Percentiles rank a stretch among this genome's conserved stretches.
Evolutionary conservation across 2,113 vertebrate genomes (phyloP).

Genomic region (Rhinopomastus cyanomelas): DNA sequence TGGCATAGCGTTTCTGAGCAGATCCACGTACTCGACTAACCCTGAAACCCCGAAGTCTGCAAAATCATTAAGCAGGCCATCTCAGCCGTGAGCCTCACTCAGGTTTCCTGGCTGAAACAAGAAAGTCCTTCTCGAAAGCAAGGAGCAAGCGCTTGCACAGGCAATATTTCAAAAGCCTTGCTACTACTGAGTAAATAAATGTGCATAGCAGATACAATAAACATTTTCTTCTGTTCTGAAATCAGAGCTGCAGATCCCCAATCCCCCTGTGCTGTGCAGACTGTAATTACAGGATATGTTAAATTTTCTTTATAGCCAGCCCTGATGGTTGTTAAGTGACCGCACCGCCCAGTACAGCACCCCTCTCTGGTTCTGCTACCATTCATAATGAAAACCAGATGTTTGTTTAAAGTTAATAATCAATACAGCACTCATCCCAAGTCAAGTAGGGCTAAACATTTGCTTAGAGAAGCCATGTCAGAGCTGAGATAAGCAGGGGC

Average conservation of each 20-base stretch:
- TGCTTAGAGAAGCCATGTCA: slow-evolving; percentile 84
- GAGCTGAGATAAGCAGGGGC: slow-evolving; percentile 70
- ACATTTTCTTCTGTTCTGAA: slow-evolving; percentile 78
- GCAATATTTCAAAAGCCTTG: slow-evolving; percentile 62
- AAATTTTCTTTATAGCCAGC: slow-evolving; percentile 83
- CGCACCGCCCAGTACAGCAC: slow-evolving; percentile 73
- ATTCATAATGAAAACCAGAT: slow-evolving; percentile 88
- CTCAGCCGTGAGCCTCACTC: neutral
- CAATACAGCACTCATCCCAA: slow-evolving; percentile 80
- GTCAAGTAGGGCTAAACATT: slow-evolving; percentile 82
- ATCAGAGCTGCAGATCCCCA: slow-evolving; percentile 75
- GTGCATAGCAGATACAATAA: slow-evolving; percentile 76
- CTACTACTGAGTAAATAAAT: slow-evolving; percentile 74
- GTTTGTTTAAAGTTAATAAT: slow-evolving; percentile 86
- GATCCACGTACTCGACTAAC: neutral
- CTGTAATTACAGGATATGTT: slow-evolving; percentile 88
- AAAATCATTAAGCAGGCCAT: slow-evolving; percentile 69
- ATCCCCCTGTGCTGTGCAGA: slow-evolving; percentile 73
- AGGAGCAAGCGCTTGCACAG: slow-evolving; percentile 16
- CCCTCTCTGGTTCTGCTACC: slow-evolving; percentile 75
- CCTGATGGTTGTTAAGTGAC: slow-evolving; percentile 81
- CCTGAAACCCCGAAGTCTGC: slow-evolving; percentile 46
- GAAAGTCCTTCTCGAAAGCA: slow-evolving; percentile 55
- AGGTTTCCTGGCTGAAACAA: slow-evolving; percentile 63
- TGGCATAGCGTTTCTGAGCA: slow-evolving; percentile 41